Percentiles rank a stretch among this genome's conserved stretches.
These are phyloP conservation scores for Caenorhabditis uteleia DNA, from an alignment of 2,888 invertebrate species.

Conservation along the genomic window DNA sequence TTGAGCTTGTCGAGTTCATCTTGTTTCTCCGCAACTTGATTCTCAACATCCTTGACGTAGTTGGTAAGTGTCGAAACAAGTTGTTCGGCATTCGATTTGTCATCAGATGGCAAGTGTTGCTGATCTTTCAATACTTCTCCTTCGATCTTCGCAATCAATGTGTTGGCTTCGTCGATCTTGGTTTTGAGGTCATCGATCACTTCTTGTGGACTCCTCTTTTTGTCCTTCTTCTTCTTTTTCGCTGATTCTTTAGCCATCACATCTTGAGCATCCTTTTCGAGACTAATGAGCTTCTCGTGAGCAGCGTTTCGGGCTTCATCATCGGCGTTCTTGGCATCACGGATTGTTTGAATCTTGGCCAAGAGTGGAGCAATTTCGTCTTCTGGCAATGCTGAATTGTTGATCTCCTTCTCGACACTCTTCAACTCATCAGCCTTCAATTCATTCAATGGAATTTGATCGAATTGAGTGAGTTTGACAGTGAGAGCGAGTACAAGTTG, in stretches of 20 bases:
- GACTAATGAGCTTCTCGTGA: slow-evolving; percentile 38
- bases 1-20: slow-evolving; percentile 20
- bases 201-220: slow-evolving; percentile 10
- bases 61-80: slow-evolving; percentile 28
- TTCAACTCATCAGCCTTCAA: slow-evolving; percentile 31
- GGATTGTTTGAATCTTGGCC: slow-evolving; percentile 24
- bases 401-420: slow-evolving; percentile 28
- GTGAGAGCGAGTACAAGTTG: slow-evolving; percentile 31
- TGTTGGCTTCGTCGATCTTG: slow-evolving; percentile 6
- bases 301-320: slow-evolving; percentile 31
- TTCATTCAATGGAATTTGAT: slow-evolving; percentile 27
- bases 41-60: slow-evolving; percentile 46
- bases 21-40: slow-evolving; percentile 41
- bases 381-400: slow-evolving; percentile 25
- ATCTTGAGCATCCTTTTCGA: slow-evolving; percentile 26
- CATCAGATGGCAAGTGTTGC: slow-evolving; percentile 1
- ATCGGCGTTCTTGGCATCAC: slow-evolving; percentile 25
- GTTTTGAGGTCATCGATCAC: slow-evolving; percentile 6
- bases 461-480: slow-evolving; percentile 31
- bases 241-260: slow-evolving; percentile 7
- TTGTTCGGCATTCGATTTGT: slow-evolving; percentile 8
- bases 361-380: slow-evolving; percentile 26
- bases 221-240: slow-evolving; percentile 30
- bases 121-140: slow-evolving; percentile 1
- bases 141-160: slow-evolving; percentile 9